Percentiles rank a stretch among this genome's conserved stretches.
phyloP scores from a whole-genome alignment of 1,140 invertebrate species.

The Bombus affinis region DNA sequence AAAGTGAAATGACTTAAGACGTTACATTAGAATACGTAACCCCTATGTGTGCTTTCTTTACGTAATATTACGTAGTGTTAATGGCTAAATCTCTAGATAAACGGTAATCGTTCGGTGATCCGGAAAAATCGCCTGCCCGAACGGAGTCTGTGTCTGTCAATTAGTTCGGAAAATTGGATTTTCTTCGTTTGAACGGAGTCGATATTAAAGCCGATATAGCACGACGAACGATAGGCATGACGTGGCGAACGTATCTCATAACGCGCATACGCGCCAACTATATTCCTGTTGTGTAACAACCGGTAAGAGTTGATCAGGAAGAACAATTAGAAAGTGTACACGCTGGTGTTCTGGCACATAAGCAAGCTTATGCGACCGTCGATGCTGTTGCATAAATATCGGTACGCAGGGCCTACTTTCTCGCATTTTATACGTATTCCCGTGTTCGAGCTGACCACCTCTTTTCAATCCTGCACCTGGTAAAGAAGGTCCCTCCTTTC shows the following conservation, averaged over 20 bases:
- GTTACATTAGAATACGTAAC: neutral
- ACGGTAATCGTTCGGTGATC: neutral
- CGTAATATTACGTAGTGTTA: neutral
- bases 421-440: slow-evolving; percentile 44
- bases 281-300: slow-evolving; percentile 57
- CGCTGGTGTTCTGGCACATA: slow-evolving; percentile 55
- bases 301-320: slow-evolving; percentile 72
- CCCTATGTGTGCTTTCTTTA: neutral
- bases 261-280: slow-evolving; percentile 26
- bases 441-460: neutral
- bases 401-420: slow-evolving; percentile 44
- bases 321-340: slow-evolving; percentile 77
- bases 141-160: neutral
- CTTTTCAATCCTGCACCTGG: slow-evolving; percentile 9
- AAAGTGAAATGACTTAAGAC: neutral
- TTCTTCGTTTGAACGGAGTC: neutral
- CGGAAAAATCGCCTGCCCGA: neutral
- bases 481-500: slow-evolving; percentile 36
- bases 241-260: neutral
- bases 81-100: neutral
- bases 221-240: neutral
- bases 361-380: slow-evolving; percentile 44
- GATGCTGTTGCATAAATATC: slow-evolving; percentile 43
- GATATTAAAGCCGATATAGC: neutral
- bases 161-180: slow-evolving; percentile 10